These are phyloP conservation scores for Arizona elegans DNA, from an alignment of 2,113 vertebrate species.

Conservation along the genomic window DNA sequence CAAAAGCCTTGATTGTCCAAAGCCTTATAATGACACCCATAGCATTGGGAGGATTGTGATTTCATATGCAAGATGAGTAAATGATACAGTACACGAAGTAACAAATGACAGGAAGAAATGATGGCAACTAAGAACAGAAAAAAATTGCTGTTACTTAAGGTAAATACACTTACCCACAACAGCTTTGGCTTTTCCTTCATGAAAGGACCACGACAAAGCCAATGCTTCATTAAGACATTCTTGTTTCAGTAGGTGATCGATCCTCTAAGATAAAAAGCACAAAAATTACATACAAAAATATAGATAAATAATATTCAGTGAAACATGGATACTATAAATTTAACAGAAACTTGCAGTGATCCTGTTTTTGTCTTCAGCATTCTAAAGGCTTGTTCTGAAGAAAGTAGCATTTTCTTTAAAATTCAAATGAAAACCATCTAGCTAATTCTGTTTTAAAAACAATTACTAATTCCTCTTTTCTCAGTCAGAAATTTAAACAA, in stretches of 20 bases:
- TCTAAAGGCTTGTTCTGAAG: background rate
- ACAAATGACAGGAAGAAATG: background rate
- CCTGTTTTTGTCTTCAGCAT: background rate
- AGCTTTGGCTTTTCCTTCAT: conserved; percentile 94
- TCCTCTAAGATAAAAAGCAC: conserved; percentile 72
- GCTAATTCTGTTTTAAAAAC: background rate
- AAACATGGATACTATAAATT: background rate
- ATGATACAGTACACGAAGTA: background rate
- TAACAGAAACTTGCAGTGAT: background rate
- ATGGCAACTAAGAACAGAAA: background rate
- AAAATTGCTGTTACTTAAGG: background rate
- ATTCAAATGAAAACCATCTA: background rate
- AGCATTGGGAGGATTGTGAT: background rate
- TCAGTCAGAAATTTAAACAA: background rate
- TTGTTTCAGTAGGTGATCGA: conserved; percentile 90
- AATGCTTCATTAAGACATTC: conserved; percentile 91
- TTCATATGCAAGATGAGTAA: background rate
- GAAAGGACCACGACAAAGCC: conserved; percentile 92
- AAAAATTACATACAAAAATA: conserved; percentile 4
- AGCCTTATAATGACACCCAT: background rate
- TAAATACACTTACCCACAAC: conserved; percentile 82
- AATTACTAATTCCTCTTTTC: background rate
- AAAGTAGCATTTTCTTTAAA: background rate
- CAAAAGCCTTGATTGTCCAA: background rate
- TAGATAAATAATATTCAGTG: background rate